A percentile compares a stretch with the other conserved stretches of the same genome.
phyloP scores from a whole-genome alignment of 2,797 vertebrate genomes.

The Rhinogobio ventralis region DNA sequence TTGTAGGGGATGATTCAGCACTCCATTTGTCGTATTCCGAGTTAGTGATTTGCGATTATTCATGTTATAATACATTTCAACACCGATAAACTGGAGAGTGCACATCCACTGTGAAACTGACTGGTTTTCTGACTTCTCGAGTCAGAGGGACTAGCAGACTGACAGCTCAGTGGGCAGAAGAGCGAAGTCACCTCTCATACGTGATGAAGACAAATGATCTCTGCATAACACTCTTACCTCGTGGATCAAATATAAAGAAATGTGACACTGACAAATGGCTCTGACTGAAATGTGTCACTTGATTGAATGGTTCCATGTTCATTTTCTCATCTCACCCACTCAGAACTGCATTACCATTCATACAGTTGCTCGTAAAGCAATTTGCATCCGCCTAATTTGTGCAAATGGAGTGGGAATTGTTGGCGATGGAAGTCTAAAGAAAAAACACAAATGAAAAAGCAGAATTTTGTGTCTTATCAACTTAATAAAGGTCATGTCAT shows the following conservation, averaged over 20 bases:
- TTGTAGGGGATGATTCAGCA: neutral
- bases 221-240: slow-evolving; percentile 67
- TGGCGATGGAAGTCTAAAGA: slow-evolving; percentile 43
- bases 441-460: slow-evolving; percentile 43
- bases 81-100: slow-evolving; percentile 37
- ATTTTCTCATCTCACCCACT: slow-evolving; percentile 67
- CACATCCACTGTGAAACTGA: slow-evolving; percentile 20
- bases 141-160: slow-evolving; percentile 64
- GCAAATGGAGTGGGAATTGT: slow-evolving; percentile 29
- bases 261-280: slow-evolving; percentile 77
- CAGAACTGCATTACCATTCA: slow-evolving; percentile 52
- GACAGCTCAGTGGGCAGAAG: slow-evolving; percentile 73
- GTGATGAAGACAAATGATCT: slow-evolving; percentile 81
- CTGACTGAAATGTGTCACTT: slow-evolving; percentile 70
- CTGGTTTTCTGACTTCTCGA: slow-evolving; percentile 36
- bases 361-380: slow-evolving; percentile 45
- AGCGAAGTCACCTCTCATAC: slow-evolving; percentile 62
- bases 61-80: slow-evolving; percentile 35
- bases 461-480: slow-evolving; percentile 16
- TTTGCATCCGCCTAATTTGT: slow-evolving; percentile 47
- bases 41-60: slow-evolving; percentile 43
- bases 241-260: slow-evolving; percentile 77
- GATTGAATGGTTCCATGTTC: slow-evolving; percentile 73
- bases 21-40: slow-evolving; percentile 41
- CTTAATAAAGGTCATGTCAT: slow-evolving; percentile 10